Evolutionary conservation across 2,888 invertebrate genomes (phyloP).

Genomic region (Agonum fuliginosum): DNA sequence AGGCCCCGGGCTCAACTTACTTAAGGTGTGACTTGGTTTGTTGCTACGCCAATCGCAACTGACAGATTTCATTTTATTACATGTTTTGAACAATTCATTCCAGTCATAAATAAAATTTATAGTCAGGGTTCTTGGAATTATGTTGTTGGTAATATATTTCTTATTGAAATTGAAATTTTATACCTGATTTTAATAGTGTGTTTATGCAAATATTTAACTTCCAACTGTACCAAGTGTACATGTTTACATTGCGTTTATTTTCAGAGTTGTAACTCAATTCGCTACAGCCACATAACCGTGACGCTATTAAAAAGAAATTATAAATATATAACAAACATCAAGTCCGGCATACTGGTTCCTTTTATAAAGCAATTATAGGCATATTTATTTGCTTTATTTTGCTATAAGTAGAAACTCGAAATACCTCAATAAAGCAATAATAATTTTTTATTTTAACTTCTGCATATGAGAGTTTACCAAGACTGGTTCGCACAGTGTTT

Average conservation of each 20-base stretch:
- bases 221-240: neutral
- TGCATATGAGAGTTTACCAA: no score
- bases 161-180: conserved; percentile 20
- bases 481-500: no score
- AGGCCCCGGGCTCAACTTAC: neutral
- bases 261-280: conserved; percentile 14
- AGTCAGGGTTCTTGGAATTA: conserved; percentile 1
- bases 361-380: neutral
- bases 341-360: neutral
- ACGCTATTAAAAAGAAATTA: neutral
- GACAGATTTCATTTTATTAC: conserved; percentile 9
- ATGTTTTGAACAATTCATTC: conserved; percentile 9
- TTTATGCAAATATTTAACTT: conserved; percentile 20
- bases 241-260: conserved; percentile 15
- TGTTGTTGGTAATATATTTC: conserved; percentile 8
- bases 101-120: neutral
- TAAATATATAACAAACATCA: neutral
- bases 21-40: neutral
- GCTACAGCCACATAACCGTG: neutral
- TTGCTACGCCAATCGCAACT: conserved; percentile 10
- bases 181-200: conserved; percentile 20
- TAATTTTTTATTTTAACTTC: no score
- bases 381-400: neutral
- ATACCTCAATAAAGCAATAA: no score
- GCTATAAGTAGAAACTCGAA: no score